Base-by-base conservation (phyloP, 1,140 invertebrate genomes). In the Eubasilissa regina region DNA sequence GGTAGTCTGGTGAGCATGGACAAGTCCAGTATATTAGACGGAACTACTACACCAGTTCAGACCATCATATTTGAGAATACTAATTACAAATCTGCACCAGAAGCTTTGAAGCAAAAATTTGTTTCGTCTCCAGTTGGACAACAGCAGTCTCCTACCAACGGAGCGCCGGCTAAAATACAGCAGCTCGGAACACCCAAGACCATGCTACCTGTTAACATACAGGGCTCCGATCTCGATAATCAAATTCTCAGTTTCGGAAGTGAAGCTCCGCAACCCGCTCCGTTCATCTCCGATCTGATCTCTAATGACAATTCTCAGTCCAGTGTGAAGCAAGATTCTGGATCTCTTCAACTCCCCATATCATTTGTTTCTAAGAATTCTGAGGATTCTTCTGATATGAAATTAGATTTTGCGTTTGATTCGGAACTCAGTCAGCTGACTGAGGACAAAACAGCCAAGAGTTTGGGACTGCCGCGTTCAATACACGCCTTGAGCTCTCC, bases 31-130 rank as follows among this genome's bases (percentile, higher is more conserved):
- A 89, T 93, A 19, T 84, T 93, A n/a, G 94, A 95, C 85, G 93
- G 93, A 7, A 90, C 93, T 0, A 90, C 93, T 0, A 94, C 93
- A 6, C 94, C 95, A 0, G 95, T 97, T 13, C 94, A 96, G 84
- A 97, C 96, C 0, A 94, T 97, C 47, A 96, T 97, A 77, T 97
- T 97, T 85, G 96, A 97, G 85, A 97, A 97, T 86, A 97, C 95
- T 0, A 97, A 97, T 85, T 97, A 95, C 84, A 95, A 95, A 87
- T 92, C 92, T 75, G 86, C 86, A 84, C 92, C 85, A 84, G 92
- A 89, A 86, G 90, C 84, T 87, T 83, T 93, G 89, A 84, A 93
- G 89, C 84, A 93, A 91, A 89, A 91, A 91, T 83, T 92, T 89
- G 83, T 90, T 89, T 82, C 89, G 87, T 80, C 88, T 91, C 77